phyloP scores from a whole-genome alignment of 2,888 invertebrate species.

The Nemotelus pantherinus region DNA sequence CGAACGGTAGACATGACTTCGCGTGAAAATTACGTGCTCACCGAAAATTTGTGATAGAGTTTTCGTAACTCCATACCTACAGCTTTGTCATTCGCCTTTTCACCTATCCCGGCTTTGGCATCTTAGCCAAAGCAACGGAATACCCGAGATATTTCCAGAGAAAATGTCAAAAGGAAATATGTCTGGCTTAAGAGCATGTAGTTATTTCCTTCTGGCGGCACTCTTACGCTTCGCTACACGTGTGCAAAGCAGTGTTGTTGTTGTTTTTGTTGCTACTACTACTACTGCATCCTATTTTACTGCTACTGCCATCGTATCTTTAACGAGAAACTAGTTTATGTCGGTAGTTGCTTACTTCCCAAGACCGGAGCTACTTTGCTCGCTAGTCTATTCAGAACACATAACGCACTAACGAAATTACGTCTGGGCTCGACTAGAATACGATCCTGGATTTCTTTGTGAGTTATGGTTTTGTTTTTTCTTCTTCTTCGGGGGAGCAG shows the following conservation, averaged over 20 bases:
- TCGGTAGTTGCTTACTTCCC: not conserved
- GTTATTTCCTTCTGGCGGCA: constrained; percentile 12
- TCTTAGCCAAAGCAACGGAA: not conserved
- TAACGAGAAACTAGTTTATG: not conserved
- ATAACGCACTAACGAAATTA: constrained; percentile 15
- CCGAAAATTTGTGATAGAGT: no score
- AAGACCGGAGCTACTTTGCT: not conserved
- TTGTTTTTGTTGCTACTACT: no score
- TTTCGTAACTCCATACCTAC: no score
- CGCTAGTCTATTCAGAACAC: constrained; percentile 4
- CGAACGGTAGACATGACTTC: no score
- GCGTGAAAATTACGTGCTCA: no score
- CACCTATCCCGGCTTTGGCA: not conserved
- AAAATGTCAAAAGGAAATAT: constrained; percentile 26
- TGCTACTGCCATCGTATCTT: no score
- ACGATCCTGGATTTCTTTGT: not conserved
- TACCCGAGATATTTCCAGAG: constrained; percentile 11
- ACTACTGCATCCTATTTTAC: no score
- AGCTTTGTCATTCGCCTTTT: not conserved
- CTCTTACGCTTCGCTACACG: not conserved
- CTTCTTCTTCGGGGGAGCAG: not conserved
- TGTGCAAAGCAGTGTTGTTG: not conserved
- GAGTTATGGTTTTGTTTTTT: constrained; percentile 6
- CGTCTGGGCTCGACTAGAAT: not conserved
- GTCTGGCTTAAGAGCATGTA: constrained; percentile 15